Evolutionary conservation across 2,888 invertebrate genomes (phyloP), one percentile per base, ranked within the genome.

Genomic region (Lochmaea capreae): DNA sequence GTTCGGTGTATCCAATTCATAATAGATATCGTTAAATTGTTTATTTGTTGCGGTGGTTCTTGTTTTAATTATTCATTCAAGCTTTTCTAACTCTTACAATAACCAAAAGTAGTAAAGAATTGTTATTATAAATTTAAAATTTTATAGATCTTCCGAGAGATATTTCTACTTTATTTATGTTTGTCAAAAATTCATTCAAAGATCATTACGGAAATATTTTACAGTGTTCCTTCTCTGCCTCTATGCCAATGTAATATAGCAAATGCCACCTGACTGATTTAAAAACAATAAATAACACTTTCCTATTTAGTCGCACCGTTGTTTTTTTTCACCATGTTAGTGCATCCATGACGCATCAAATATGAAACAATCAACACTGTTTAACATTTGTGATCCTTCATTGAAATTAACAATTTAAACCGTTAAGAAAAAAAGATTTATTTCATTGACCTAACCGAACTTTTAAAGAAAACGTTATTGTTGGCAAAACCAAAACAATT

Each of bases 341-440:
- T 62, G 43, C 62, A 62, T 4, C 26, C 9, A 49, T 65, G 65
- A 65, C 16, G 33, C 65, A 65, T 52, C 65, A 26, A 49, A 22
- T 33, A 33, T 65, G 65, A 43, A 65, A 65, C 52, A 65, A 65
- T 65, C 26, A 33, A 49, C 46, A 46, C 22, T 49, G 43, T 65
- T 65, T 65, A 65, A 65, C 65, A 65, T 65, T 65, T 65, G n/a
- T 65, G 65, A 65, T 65, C 65, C 22, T 52, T 65, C 22, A 10
- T 65, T 65, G 26, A 52, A 49, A 65, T 65, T 49, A 61, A 39
- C 61, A 61, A 39, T 61, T 61, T n/a, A 65, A 26, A 26, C 14
- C 65, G 22, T 9, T 6, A 39, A 39, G 33, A 16, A n/a, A 12
- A 65, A 65, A 62, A 42, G 11, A 65, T 22, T 43, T 18, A 39